Conservation (phyloP, 2,888 invertebrate genomes). For the Zygogramma bicolorata region DNA sequence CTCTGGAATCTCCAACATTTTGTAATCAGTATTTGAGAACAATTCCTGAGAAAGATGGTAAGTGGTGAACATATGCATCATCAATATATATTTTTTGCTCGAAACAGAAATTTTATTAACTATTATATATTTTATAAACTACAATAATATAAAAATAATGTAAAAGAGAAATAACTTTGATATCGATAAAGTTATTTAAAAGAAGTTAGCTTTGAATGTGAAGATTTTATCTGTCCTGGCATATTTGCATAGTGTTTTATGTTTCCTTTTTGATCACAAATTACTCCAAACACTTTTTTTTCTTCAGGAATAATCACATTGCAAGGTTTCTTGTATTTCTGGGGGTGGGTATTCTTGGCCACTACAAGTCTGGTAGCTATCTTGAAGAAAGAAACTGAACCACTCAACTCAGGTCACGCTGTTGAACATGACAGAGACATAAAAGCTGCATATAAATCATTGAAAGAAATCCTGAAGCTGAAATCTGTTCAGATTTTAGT, state of each 20-base stretch:
- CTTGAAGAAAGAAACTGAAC: conserved; percentile 84
- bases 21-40: conserved; percentile 92
- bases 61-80: no score
- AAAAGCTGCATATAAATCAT: conserved; percentile 83
- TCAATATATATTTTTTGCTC: no score
- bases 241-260: neutral
- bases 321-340: conserved; percentile 90
- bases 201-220: no score
- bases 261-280: neutral
- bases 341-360: conserved; percentile 92
- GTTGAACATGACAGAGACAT: conserved; percentile 68
- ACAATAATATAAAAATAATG: no score
- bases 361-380: conserved; percentile 91
- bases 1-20: conserved; percentile 95
- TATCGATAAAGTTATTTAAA: no score
- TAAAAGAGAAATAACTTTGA: no score
- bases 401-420: conserved; percentile 63
- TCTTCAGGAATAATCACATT: conserved; percentile 63
- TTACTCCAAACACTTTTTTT: conserved; percentile 13
- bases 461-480: conserved; percentile 86
- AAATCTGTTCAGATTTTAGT: conserved; percentile 85
- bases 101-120: no score
- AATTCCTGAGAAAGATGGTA: conserved; percentile 75
- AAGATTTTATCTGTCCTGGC: no score
- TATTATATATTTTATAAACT: no score